Conservation (phyloP, 2,797 vertebrate genomes). For the Amazona finschi region DNA sequence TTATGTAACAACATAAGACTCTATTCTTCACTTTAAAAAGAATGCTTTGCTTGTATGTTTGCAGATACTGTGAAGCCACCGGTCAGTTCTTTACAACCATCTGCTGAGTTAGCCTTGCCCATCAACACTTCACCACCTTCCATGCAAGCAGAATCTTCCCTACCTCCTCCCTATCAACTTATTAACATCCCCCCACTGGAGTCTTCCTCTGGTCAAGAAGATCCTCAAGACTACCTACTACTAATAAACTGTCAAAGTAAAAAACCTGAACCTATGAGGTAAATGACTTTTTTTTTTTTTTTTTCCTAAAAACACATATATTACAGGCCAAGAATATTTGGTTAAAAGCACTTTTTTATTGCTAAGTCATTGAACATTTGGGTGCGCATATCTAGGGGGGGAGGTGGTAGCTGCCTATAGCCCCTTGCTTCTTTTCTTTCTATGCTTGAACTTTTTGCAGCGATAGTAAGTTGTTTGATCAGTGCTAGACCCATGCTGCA, state of each 20-base stretch:
- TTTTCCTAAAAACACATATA: not conserved
- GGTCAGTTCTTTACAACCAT: conserved; percentile 79
- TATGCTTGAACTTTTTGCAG: not conserved
- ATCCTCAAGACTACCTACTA: conserved; percentile 97
- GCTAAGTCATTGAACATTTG: fast-evolving
- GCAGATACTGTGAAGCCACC: conserved; percentile 89
- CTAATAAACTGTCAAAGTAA: conserved; percentile 98
- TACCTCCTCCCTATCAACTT: conserved; percentile 93
- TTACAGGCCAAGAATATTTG: not conserved
- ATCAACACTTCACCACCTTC: conserved; percentile 70
- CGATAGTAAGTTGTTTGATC: not conserved
- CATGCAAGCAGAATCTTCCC: conserved; percentile 73
- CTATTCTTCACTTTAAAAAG: not conserved
- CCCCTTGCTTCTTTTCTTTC: not conserved
- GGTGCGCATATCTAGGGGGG: fast-evolving
- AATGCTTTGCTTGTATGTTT: not conserved
- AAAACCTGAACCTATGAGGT: conserved; percentile 94
- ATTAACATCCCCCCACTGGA: conserved; percentile 88
- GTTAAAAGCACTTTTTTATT: not conserved
- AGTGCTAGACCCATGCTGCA: not conserved
- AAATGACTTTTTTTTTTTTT: not conserved
- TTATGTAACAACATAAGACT: not conserved
- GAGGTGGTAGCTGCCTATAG: not conserved
- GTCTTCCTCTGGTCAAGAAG: conserved; percentile 89
- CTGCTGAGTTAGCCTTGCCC: conserved; percentile 84